Conservation (phyloP, 2,888 invertebrate species). For the Steromphala cineraria region DNA sequence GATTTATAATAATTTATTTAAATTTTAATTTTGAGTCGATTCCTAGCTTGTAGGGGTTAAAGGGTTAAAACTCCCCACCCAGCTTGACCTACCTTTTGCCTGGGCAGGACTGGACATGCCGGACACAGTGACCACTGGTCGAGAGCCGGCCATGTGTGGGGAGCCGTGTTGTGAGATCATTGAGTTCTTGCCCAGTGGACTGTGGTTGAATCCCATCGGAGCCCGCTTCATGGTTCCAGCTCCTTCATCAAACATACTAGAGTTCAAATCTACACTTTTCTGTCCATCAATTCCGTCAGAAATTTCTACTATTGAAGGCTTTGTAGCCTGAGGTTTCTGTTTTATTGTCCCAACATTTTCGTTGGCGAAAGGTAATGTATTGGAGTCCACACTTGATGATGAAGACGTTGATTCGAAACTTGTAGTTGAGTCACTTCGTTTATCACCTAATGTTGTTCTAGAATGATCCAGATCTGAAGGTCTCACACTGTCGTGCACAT, state of each 20-base stretch:
- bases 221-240: slow-evolving; percentile 42
- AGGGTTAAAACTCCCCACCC: no score
- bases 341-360: slow-evolving; percentile 99
- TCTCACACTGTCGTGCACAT: slow-evolving; percentile 12
- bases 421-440: slow-evolving; percentile 42
- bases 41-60: no score
- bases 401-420: slow-evolving; percentile 63
- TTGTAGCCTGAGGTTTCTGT: slow-evolving; percentile 79
- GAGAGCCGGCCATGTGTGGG: not conserved
- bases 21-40: no score
- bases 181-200: not conserved
- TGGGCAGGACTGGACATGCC: slow-evolving; percentile 15
- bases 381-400: slow-evolving; percentile 92
- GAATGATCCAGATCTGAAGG: not conserved
- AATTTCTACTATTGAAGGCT: slow-evolving; percentile 66
- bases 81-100: not conserved
- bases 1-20: no score
- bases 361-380: slow-evolving; percentile 92
- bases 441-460: slow-evolving; percentile 22
- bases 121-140: slow-evolving; percentile 7
- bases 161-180: slow-evolving; percentile 31
- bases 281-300: slow-evolving; percentile 45
- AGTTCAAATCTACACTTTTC: slow-evolving; percentile 38
- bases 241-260: slow-evolving; percentile 44
- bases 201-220: slow-evolving; percentile 32